Percentiles rank a stretch among this genome's conserved stretches.
phyloP scores from a whole-genome alignment of 2,888 invertebrate genomes.

The Melinopterus prodromus region DNA sequence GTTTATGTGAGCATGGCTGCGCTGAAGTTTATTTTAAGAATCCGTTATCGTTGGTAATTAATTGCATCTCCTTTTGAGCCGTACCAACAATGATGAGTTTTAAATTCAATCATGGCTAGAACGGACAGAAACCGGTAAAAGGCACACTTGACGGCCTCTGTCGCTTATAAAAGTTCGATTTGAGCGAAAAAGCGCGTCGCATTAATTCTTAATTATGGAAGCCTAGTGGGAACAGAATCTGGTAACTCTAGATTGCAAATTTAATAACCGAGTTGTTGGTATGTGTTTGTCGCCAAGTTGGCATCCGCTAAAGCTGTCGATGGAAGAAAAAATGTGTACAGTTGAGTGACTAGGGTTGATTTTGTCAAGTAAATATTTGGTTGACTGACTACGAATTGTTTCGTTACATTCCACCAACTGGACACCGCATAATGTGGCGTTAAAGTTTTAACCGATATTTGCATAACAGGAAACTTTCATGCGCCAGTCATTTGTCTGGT shows the following conservation, averaged over 20 bases:
- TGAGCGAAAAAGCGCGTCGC: not conserved
- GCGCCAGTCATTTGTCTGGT: not conserved
- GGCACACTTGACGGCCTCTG: not conserved
- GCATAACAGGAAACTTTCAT: not conserved
- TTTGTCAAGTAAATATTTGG: not conserved
- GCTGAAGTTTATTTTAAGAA: conserved; percentile 5
- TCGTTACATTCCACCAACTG: not conserved
- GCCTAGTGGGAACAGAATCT: not conserved
- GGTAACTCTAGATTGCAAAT: conserved; percentile 4
- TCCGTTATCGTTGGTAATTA: conserved; percentile 5
- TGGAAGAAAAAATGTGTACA: not conserved
- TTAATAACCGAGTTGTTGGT: not conserved
- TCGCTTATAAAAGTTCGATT: not conserved
- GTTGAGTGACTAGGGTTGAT: not conserved
- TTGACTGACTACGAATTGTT: not conserved
- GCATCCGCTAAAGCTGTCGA: not conserved
- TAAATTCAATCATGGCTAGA: conserved; percentile 4
- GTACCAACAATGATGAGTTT: not conserved
- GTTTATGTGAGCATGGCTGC: not conserved
- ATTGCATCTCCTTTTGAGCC: conserved; percentile 6
- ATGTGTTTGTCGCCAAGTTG: not conserved
- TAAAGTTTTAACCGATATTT: not conserved
- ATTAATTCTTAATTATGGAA: not conserved
- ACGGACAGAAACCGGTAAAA: not conserved
- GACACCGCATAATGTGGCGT: not conserved